Conservation (phyloP, 2,797 vertebrate species). For the Eospalax fontanierii region DNA sequence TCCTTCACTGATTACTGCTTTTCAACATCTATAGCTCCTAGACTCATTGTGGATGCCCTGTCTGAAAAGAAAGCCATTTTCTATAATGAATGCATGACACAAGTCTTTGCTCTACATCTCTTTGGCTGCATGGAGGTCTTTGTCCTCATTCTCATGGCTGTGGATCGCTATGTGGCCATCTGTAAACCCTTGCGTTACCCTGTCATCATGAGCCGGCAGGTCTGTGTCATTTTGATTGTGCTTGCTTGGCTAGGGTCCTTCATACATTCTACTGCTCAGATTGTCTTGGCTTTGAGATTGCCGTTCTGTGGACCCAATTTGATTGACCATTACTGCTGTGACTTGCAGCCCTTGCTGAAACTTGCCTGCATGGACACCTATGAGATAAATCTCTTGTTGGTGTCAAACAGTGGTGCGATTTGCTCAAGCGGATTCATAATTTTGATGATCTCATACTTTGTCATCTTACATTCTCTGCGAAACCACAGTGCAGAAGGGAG, state of each 20-base stretch:
- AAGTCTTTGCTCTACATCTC: constrained; percentile 68
- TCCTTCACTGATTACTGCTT: constrained; percentile 76
- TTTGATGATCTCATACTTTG: constrained; percentile 55
- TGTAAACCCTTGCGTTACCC: constrained; percentile 61
- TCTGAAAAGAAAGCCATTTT: constrained; percentile 60
- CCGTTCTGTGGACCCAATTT: constrained; percentile 63
- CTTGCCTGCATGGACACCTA: constrained; percentile 74
- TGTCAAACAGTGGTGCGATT: constrained; percentile 65
- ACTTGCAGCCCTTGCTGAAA: constrained; percentile 77
- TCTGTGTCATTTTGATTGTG: constrained; percentile 14
- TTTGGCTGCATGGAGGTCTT: constrained; percentile 69
- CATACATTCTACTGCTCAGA: constrained; percentile 42
- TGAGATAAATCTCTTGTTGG: constrained; percentile 23
- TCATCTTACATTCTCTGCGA: constrained; percentile 51
- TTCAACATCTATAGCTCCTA: constrained; percentile 70
- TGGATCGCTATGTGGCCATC: constrained; percentile 62
- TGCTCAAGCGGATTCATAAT: constrained; percentile 45
- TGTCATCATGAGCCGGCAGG: constrained; percentile 18
- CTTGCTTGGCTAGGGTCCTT: constrained; percentile 64
- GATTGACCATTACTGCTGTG: constrained; percentile 80
- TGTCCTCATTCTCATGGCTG: constrained; percentile 74
- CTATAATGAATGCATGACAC: constrained; percentile 61
- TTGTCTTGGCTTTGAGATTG: constrained; percentile 34
- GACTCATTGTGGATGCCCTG: constrained; percentile 71
- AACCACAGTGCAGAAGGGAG: constrained; percentile 72